These are phyloP conservation scores for Epistrophe grossulariae DNA, from an alignment of 2,888 invertebrate species.

Conservation along the genomic window DNA sequence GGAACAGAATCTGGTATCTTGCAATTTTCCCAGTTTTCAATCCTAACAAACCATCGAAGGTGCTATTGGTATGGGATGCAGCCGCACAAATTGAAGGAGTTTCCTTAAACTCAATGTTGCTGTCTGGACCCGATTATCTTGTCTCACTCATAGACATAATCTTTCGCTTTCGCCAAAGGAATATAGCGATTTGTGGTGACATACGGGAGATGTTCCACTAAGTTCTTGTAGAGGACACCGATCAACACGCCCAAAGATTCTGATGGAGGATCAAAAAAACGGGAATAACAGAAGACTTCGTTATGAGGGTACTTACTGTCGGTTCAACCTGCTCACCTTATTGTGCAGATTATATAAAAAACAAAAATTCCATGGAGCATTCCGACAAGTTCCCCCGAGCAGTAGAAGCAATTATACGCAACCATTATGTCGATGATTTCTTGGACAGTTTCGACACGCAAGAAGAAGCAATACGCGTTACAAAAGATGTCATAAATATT, in stretches of 20 bases:
- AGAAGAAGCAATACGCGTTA: neutral
- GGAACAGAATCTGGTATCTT: neutral
- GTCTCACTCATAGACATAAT: conserved; percentile 19
- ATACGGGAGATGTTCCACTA: neutral
- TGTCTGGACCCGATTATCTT: conserved; percentile 79
- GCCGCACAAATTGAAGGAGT: conserved; percentile 77
- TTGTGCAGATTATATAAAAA: conserved; percentile 8
- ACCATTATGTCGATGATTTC: too few species aligned
- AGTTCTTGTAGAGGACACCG: conserved; percentile 49
- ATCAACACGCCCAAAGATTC: conserved; percentile 58
- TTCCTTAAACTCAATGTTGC: conserved; percentile 78
- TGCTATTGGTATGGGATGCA: conserved; percentile 76
- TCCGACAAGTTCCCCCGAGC: too few species aligned
- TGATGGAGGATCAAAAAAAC: conserved; percentile 68
- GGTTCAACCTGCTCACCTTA: conserved; percentile 55
- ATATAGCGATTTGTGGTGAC: neutral
- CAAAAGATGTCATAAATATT: conserved; percentile 3
- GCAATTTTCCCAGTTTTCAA: conserved; percentile 23
- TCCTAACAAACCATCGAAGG: conserved; percentile 77
- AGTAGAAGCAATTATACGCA: too few species aligned
- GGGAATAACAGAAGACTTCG: neutral
- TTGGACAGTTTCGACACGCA: neutral
- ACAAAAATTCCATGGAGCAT: too few species aligned
- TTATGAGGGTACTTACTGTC: conserved; percentile 59
- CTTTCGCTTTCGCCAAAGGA: conserved; percentile 13